Evolutionary conservation across 2,888 invertebrate species (phyloP).

Genomic region (Fragum fragum): DNA sequence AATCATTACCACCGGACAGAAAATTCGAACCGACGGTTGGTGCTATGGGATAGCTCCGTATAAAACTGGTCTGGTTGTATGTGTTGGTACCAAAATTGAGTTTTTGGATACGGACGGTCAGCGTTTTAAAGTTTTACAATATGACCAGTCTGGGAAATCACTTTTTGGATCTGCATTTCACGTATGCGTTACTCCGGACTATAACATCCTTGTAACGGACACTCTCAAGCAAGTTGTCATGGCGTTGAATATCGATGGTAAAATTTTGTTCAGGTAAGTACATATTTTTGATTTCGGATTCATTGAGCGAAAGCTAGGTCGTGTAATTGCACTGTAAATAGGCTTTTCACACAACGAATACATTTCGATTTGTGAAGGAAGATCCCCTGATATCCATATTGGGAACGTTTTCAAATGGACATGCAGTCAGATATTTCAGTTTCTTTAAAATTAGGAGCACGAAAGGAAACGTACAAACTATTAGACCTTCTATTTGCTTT

Average conservation of each 20-base stretch:
- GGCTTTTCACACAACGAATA: no score
- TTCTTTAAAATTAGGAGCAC: no score
- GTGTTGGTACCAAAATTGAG: slow-evolving; percentile 59
- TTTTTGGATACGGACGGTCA: slow-evolving; percentile 60
- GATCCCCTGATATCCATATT: no score
- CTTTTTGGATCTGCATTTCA: slow-evolving; percentile 62
- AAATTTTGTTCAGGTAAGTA: slow-evolving; percentile 55
- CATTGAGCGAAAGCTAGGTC: no score
- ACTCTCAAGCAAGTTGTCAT: slow-evolving; percentile 43
- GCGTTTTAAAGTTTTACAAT: slow-evolving; percentile 41
- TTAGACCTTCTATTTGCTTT: no score
- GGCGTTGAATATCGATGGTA: slow-evolving; percentile 48
- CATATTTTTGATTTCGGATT: no score
- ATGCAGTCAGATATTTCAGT: no score
- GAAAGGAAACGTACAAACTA: no score
- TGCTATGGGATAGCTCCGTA: slow-evolving; percentile 65
- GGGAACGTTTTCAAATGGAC: no score
- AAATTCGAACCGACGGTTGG: slow-evolving; percentile 59
- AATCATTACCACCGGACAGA: slow-evolving; percentile 39
- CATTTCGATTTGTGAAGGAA: no score
- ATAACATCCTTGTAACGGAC: slow-evolving; percentile 52
- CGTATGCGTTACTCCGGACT: slow-evolving; percentile 45
- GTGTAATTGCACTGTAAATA: no score
- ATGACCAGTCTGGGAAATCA: slow-evolving; percentile 44
- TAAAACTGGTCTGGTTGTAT: slow-evolving; percentile 60